Conservation (phyloP, 2,888 invertebrate genomes). For the Platycheirus rosarum region DNA sequence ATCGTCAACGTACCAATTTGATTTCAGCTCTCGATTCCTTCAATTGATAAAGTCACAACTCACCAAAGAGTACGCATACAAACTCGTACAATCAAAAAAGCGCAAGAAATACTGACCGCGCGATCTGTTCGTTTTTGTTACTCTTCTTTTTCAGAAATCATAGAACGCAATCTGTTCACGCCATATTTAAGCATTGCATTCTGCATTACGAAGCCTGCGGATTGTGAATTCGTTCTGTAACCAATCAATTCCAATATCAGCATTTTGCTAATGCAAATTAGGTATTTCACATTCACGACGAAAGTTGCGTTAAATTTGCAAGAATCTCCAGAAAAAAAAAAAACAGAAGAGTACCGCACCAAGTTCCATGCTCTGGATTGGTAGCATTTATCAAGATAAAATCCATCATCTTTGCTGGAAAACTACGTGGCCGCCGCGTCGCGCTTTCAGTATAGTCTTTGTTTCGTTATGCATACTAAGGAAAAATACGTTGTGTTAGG, state of each 20-base stretch:
- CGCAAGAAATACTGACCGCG: slow-evolving; percentile 35
- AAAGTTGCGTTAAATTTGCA: slow-evolving; percentile 18
- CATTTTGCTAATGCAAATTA: slow-evolving; percentile 66
- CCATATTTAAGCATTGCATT: slow-evolving; percentile 60
- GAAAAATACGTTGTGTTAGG: slow-evolving; percentile 49
- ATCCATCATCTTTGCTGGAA: slow-evolving; percentile 64
- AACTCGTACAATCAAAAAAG: slow-evolving; percentile 51
- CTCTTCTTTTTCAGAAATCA: slow-evolving; percentile 34
- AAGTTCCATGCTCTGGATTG: slow-evolving; percentile 63
- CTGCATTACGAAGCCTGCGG: slow-evolving; percentile 8
- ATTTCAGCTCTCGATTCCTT: slow-evolving; percentile 51
- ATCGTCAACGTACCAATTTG: slow-evolving; percentile 55
- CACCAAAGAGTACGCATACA: slow-evolving; percentile 10
- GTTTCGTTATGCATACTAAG: slow-evolving; percentile 67
- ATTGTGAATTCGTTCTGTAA: slow-evolving; percentile 22
- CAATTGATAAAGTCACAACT: slow-evolving; percentile 56
- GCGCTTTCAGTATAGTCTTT: slow-evolving; percentile 60
- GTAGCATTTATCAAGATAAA: slow-evolving; percentile 67
- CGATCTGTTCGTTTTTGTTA: neutral
- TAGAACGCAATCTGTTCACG: slow-evolving; percentile 70
- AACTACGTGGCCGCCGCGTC: slow-evolving; percentile 39
- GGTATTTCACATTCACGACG: slow-evolving; percentile 64
- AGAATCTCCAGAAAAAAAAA: neutral
- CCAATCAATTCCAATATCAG: slow-evolving; percentile 67
- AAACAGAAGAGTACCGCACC: slow-evolving; percentile 7